Evolutionary conservation across 2,888 invertebrate species (phyloP).

Genomic region (Tuta absoluta): DNA sequence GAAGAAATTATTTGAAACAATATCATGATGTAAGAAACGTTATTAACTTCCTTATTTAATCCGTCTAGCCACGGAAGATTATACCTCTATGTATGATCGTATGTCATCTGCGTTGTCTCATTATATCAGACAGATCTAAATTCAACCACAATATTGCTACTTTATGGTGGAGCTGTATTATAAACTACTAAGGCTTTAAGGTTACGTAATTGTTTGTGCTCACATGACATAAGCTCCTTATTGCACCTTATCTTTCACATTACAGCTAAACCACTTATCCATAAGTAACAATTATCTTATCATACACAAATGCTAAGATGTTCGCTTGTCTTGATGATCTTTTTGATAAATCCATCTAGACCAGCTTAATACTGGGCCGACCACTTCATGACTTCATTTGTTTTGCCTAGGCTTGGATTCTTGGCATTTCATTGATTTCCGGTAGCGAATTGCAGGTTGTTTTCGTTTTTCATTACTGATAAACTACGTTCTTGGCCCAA

Average conservation of each 20-base stretch:
- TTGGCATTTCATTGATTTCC: no score
- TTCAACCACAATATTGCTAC: slow-evolving; percentile 1
- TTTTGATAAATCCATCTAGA: no score
- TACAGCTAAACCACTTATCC: slow-evolving; percentile 4
- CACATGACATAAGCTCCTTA: slow-evolving; percentile 1
- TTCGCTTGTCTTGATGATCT: no score
- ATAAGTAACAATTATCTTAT: not conserved
- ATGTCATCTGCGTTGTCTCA: slow-evolving; percentile 2
- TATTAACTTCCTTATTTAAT: not conserved
- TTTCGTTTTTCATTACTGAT: not conserved
- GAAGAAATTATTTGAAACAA: not conserved
- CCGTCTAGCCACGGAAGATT: not conserved
- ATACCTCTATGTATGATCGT: not conserved
- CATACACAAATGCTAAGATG: no score
- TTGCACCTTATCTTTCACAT: not conserved
- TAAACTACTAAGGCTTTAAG: not conserved
- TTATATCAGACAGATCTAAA: slow-evolving; percentile 28
- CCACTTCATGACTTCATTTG: no score
- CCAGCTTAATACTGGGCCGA: no score
- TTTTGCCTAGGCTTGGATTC: no score
- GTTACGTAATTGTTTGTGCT: not conserved
- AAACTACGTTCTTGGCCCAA: not conserved
- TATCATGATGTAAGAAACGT: not conserved
- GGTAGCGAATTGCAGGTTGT: no score
- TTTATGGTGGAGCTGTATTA: not conserved